Base-by-base conservation (phyloP, 53 echinoderm and acorn worm genomes). In the Henricia sp. region DNA sequence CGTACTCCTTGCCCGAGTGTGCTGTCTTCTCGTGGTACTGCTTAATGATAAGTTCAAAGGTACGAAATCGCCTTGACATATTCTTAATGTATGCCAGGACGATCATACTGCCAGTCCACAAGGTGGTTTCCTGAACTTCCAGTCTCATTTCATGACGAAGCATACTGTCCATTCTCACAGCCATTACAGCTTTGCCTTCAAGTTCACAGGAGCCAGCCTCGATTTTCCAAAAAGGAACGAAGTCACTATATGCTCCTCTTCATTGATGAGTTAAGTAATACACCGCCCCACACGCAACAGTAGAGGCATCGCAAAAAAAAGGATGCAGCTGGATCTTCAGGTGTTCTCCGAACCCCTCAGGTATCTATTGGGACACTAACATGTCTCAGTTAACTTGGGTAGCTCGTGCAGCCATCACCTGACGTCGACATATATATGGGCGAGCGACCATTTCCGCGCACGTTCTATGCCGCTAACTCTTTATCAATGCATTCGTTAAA, bases 101-200 rank as follows among this genome's bases (percentile, higher is more conserved):
- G 53, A 55, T 78, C 38, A 51, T 67, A 36, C 69, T 87, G 54
- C 68, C 87, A 28, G 80, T 80, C 70, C 80, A 80, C n/a, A 87
- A 87, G 17, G 10, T 14, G 17, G 68, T 42, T 1, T 46, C 2
- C 8, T 68, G 5, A 4, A 66, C 27, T 27, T 63, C 39, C 28
- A 35, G 34, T 28, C 50, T 48, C 17, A 83, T 42, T 30, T 67
- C 83, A 50, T 37, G 46, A 12, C 50, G 48, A 46, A 83, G 50
- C 9, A 50, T 29, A 50, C 68, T 68, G 51, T 83, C 83, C 68
- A 83, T 67, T 26, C 67, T 27, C 16, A 83, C 33, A 17, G 83
- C 52, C 23, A 48, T 50, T 1, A 50, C 32, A 10, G 68, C 83
- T 33, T 54, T 1, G 70, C 70, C 29, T 52, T 70, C 23, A n/a